Evolutionary conservation across 2,113 vertebrate genomes (phyloP), one percentile per base, ranked within the genome.

Genomic region (Crypturellus undulatus): DNA sequence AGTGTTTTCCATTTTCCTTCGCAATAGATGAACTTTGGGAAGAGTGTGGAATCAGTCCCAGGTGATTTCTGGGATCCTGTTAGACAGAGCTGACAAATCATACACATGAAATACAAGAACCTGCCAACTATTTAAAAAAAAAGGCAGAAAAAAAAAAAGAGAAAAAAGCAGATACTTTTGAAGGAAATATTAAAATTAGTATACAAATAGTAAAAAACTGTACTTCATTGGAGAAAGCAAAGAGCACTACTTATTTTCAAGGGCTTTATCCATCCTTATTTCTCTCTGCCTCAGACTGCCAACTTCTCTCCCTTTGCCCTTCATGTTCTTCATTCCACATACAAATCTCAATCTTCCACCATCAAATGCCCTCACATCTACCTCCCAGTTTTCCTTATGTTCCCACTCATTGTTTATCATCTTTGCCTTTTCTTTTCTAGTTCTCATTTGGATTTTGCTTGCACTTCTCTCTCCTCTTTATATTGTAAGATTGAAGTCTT

Each of bases 121-220:
- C 4, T 68, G 42, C 42, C 20, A 34, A 70, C 45, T 28, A 82
- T 38, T 91, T 84, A 91, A 43, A n/a, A 30, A 56, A 56, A 56
- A 49, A 49, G 21, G 49, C 49, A 49, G 49, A 19, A 54, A 28
- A 54, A 12, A 7, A 28, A 54, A 54, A 15, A 54, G 15, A 12
- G 15, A 28, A 54, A 30, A 56, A 12, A 1, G 0, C 3, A 69
- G 51, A 56, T 16, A 24, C 16, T 77, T 91, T n/a, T 14, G 34
- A 90, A 88, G 24, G 79, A 73, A 16, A 10, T 62, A 73, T 85
- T 79, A 17, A 52, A 68, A 80, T 59, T 10, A 87, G 25, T n/a
- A 73, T 42, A 34, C 2, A 8, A 22, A 62, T 40, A 88, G 30
- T 36, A 78, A 75, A 15, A 68, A 32, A 8, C 28, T 76, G 10